Conservation (phyloP, 2,797 vertebrate genomes). For the Notolabrus celidotus region DNA sequence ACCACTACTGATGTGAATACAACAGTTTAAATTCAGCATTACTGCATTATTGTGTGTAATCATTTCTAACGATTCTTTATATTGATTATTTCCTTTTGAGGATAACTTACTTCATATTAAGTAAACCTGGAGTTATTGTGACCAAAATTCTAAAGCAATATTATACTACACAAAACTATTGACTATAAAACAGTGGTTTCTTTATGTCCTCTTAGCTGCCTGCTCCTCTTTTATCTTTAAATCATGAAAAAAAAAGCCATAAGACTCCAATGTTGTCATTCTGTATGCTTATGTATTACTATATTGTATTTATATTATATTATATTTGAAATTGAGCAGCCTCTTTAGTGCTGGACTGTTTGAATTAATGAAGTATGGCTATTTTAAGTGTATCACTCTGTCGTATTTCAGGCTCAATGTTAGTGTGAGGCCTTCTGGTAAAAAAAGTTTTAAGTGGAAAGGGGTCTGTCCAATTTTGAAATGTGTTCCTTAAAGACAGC, state of each 20-base stretch:
- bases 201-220: neutral
- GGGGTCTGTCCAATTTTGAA: slow-evolving; percentile 40
- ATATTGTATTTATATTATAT: neutral
- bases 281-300: neutral
- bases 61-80: neutral
- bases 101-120: neutral
- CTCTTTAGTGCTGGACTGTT: neutral
- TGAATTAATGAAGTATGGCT: too few relatives aligned
- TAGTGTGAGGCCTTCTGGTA: neutral
- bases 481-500: slow-evolving; percentile 24
- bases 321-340: neutral
- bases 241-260: neutral
- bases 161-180: too few relatives aligned
- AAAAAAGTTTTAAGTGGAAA: slow-evolving; percentile 30
- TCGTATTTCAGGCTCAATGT: neutral
- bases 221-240: neutral
- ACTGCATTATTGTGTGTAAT: neutral
- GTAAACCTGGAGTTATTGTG: neutral
- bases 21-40: neutral
- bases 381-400: neutral
- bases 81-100: neutral
- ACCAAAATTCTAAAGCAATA: too few relatives aligned
- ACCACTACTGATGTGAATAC: neutral
- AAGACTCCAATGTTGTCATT: too few relatives aligned
- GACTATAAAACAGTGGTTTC: too few relatives aligned